Base-by-base conservation (phyloP, 2,797 vertebrate genomes). In the Enoplosus armatus region DNA sequence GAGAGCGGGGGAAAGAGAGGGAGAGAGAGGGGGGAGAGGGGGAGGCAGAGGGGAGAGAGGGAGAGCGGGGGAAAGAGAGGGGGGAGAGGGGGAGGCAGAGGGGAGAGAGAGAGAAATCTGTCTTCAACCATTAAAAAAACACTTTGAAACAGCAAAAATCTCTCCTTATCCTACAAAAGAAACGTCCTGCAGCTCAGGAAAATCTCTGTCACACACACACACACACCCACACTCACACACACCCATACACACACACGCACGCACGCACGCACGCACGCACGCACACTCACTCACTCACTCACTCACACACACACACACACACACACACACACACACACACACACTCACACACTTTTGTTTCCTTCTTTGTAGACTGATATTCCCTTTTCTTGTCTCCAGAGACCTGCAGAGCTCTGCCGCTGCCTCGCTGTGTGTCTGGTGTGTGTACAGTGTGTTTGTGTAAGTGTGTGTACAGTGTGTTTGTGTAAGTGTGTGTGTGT, bases 261-360 rank as follows among this genome's bases (percentile, higher is more conserved):
- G n/a, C 56, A 31, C 65, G 14, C 41, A n/a, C 68, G 95, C 94
- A 93, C 93, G 45, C 37, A 35, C 41, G 20, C 43, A 29, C 55
- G 24, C 65, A 16, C 41, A n/a, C 68, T 95, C 94, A 92, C 93
- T 35, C 54, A 50, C 70, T 65, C 37, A 29, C 41, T 20, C 43
- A n/a, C 55, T 24, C 65, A 16, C 41, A n/a, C 67, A 95, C 94
- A 93, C 93, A 35, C 41, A n/a, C 43, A 29, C 55, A 31, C 65
- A 16, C 41, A n/a, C 67, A 95, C 94, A 93, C 93, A 26, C 37
- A 35, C 41, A n/a, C 43, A 29, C 37, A 35, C 41, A 20, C 43
- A 29, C 55, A 31, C 65, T 12, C 41, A 20, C 68, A 95, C 94
- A 93, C 93, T 33, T 91, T 93, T 41, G 41, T 45, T 11, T 59